Conservation (phyloP, 2,113 vertebrate genomes). For the Glareola pratincola region DNA sequence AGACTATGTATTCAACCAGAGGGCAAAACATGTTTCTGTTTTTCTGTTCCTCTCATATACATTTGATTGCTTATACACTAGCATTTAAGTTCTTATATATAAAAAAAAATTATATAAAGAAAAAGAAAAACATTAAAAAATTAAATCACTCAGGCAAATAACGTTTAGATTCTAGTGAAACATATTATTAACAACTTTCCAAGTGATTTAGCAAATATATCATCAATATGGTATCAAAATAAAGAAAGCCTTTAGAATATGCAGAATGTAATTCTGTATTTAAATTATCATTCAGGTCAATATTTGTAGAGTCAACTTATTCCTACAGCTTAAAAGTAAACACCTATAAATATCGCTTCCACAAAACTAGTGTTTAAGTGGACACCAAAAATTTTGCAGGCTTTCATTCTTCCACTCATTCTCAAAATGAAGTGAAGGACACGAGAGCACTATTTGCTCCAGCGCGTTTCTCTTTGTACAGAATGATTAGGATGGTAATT, state of each 20-base stretch:
- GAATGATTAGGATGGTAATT: neutral
- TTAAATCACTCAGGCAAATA: neutral
- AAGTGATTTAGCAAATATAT: neutral
- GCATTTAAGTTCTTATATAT: neutral
- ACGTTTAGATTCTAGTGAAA: neutral
- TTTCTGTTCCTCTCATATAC: neutral
- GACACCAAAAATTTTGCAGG: neutral
- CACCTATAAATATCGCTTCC: neutral
- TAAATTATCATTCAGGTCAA: neutral
- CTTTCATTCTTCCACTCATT: neutral
- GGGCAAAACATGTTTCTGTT: neutral
- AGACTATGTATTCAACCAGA: neutral
- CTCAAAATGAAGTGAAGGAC: neutral
- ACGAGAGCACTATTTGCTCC: neutral
- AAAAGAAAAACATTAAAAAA: neutral
- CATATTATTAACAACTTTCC: neutral
- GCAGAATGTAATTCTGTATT: neutral
- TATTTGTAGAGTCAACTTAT: neutral
- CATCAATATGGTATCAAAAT: neutral
- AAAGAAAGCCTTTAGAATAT: neutral
- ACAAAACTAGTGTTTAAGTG: neutral
- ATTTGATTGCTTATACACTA: neutral
- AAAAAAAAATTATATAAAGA: neutral
- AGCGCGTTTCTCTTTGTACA: neutral
- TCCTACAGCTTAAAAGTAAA: neutral